Evolutionary conservation across 2,113 vertebrate genomes (phyloP).

Genomic region (Meleagris gallopavo): DNA sequence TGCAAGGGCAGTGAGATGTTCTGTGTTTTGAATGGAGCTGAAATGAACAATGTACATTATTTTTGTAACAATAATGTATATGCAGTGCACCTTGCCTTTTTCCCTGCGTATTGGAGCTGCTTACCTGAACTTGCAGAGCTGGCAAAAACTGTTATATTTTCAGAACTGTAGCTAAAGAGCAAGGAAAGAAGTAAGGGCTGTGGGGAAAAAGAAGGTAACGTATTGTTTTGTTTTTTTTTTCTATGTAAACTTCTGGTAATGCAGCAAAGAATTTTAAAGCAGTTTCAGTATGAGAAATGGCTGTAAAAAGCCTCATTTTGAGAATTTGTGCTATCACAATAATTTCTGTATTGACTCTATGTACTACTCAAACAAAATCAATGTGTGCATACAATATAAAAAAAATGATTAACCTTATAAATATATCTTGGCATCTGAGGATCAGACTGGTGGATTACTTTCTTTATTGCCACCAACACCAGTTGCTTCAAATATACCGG

Average conservation of each 20-base stretch:
- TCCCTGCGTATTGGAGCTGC: background rate
- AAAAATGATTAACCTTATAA: conserved; percentile 56
- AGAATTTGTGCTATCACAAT: background rate
- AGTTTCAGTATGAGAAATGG: background rate
- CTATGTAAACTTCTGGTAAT: background rate
- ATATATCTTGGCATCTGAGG: conserved; percentile 29
- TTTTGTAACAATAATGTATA: background rate
- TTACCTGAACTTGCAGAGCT: conserved; percentile 22
- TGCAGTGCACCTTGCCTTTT: background rate
- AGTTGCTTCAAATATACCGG: background rate
- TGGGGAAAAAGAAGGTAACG: background rate
- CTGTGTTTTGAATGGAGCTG: background rate
- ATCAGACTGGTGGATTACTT: conserved; percentile 3
- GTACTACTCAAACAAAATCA: background rate
- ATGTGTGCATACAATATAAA: conserved; percentile 38
- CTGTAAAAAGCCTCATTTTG: background rate
- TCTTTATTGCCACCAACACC: background rate
- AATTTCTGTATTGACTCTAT: conserved; percentile 18
- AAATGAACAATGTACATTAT: background rate
- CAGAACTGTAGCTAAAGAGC: background rate
- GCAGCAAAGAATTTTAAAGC: background rate
- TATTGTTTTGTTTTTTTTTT: background rate
- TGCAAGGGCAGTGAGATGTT: background rate
- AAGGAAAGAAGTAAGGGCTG: background rate
- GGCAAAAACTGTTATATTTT: conserved; percentile 11